Evolutionary conservation across 2,888 invertebrate species (phyloP).

Genomic region (Lepidochitona cinerea): DNA sequence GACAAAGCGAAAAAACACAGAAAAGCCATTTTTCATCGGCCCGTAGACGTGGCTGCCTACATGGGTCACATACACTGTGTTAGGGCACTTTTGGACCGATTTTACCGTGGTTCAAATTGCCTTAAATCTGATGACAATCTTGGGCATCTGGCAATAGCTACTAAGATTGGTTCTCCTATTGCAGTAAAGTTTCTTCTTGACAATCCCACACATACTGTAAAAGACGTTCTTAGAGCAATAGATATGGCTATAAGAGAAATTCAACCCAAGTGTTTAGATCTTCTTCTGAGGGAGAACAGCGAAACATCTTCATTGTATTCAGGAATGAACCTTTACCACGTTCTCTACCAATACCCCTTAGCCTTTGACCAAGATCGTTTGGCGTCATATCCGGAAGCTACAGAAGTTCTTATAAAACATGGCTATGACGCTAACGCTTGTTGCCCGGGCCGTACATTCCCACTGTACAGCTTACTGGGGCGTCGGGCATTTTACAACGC

Average conservation of each 20-base stretch:
- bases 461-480: slow-evolving; percentile 60
- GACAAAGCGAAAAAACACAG: background rate
- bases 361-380: slow-evolving; percentile 47
- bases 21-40: slow-evolving; percentile 14
- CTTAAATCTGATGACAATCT: too few species aligned
- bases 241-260: slow-evolving; percentile 51
- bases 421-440: slow-evolving; percentile 47
- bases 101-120: too few species aligned
- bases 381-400: slow-evolving; percentile 49
- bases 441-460: slow-evolving; percentile 56
- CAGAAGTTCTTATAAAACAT: slow-evolving; percentile 53
- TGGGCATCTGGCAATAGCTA: slow-evolving; percentile 44
- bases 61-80: slow-evolving; percentile 51
- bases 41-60: slow-evolving; percentile 57
- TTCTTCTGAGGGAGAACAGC: slow-evolving; percentile 45
- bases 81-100: slow-evolving; percentile 47
- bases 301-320: slow-evolving; percentile 43
- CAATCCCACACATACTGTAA: slow-evolving; percentile 27
- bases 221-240: slow-evolving; percentile 50
- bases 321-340: slow-evolving; percentile 63
- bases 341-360: slow-evolving; percentile 57
- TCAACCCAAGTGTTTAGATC: slow-evolving; percentile 53
- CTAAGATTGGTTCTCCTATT: slow-evolving; percentile 49
- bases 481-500: background rate
- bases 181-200: slow-evolving; percentile 51